A percentile compares a stretch with the other conserved stretches of the same genome.
Conservation (phyloP, 2,888 invertebrate species). For the Macropis europaea region DNA sequence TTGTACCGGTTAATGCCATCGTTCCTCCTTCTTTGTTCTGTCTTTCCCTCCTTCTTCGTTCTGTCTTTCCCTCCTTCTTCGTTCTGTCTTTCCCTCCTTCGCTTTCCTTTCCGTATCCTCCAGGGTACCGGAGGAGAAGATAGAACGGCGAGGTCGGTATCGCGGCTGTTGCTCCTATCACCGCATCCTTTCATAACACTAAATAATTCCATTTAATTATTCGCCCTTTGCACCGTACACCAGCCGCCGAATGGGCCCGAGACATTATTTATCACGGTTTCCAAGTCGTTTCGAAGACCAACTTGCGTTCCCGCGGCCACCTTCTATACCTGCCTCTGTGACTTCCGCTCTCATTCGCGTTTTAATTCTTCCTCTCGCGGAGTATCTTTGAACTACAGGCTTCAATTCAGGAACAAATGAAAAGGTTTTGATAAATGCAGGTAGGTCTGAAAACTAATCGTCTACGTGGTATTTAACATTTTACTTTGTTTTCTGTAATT, state of each 20-base stretch:
- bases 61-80: not conserved
- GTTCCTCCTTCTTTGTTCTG: constrained; percentile 5
- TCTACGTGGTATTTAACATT: too few species aligned
- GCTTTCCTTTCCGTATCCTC: constrained; percentile 19
- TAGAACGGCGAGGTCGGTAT: constrained; percentile 5
- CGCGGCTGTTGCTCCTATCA: constrained; percentile 54
- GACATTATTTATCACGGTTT: constrained; percentile 70
- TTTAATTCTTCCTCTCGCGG: constrained; percentile 16
- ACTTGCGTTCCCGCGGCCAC: constrained; percentile 7
- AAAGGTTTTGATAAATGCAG: too few species aligned
- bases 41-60: not conserved
- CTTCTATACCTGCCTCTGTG: constrained; percentile 9
- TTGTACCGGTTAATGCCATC: constrained; percentile 27
- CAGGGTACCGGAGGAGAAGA: constrained; percentile 5
- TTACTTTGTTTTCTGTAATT: too few species aligned
- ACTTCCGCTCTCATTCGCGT: constrained; percentile 20
- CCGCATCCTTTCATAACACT: constrained; percentile 66
- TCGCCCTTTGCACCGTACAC: constrained; percentile 51
- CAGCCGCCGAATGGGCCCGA: constrained; percentile 52
- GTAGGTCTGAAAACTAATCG: too few species aligned
- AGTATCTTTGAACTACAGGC: constrained; percentile 43
- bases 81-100: not conserved
- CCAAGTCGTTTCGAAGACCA: constrained; percentile 36
- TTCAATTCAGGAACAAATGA: too few species aligned
- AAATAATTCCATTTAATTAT: constrained; percentile 76